Evolutionary conservation across 2,113 vertebrate genomes (phyloP).

Genomic region (Cnemophilus loriae): DNA sequence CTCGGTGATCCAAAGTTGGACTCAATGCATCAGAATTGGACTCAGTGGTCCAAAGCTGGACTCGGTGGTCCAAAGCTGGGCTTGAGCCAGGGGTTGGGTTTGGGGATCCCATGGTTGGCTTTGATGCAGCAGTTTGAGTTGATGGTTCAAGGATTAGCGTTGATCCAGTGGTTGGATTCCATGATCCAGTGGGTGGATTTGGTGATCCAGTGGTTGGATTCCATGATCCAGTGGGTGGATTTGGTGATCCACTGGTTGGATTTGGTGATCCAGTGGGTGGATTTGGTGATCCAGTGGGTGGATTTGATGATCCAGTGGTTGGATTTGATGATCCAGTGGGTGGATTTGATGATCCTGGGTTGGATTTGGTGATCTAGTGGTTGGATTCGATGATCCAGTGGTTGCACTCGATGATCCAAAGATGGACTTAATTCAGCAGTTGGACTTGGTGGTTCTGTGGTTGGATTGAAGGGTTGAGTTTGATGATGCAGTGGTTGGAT

Average conservation of each 20-base stretch:
- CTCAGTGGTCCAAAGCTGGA: too few species aligned
- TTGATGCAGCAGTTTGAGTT: neutral
- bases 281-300: accelerated
- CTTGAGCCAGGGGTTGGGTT: too few species aligned
- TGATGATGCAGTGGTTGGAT: too few species aligned
- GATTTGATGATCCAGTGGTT: neutral
- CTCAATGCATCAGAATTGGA: too few species aligned
- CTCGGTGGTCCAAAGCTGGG: too few species aligned
- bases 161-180: neutral
- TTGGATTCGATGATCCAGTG: neutral
- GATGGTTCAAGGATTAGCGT: accelerated
- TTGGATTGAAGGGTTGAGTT: too few species aligned
- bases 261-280: neutral
- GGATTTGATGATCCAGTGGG: neutral
- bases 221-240: accelerated
- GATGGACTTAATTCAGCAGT: too few species aligned
- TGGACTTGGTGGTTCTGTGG: too few species aligned
- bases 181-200: too few species aligned
- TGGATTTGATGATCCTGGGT: neutral
- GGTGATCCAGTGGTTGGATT: neutral
- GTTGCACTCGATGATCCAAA: too few species aligned
- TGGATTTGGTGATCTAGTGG: accelerated
- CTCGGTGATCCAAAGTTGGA: too few species aligned
- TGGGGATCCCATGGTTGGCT: too few species aligned
- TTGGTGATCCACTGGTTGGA: accelerated